Conservation (phyloP, 1,140 invertebrate genomes). For the Episyrphus balteatus region DNA sequence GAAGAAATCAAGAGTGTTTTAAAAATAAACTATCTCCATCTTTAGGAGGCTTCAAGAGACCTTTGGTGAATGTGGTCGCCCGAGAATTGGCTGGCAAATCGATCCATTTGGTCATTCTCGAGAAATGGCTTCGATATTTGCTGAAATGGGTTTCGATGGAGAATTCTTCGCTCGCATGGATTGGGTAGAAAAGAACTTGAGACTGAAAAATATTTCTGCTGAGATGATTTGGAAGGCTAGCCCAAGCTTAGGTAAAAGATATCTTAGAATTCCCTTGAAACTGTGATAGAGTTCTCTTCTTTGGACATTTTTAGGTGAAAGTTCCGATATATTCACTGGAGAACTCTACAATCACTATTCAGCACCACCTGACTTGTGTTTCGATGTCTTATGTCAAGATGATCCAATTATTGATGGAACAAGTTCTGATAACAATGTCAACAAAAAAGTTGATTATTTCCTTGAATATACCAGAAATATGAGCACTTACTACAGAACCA, state of each 20-base stretch:
- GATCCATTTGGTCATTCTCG: constrained; percentile 88
- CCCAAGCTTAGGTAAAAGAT: constrained; percentile 47
- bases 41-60: constrained; percentile 53
- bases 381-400: constrained; percentile 72
- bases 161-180: constrained; percentile 82
- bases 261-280: constrained; percentile 23
- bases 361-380: constrained; percentile 80
- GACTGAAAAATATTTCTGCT: constrained; percentile 51
- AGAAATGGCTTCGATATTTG: constrained; percentile 72
- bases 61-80: constrained; percentile 72
- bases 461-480: constrained; percentile 44
- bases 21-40: too few species aligned
- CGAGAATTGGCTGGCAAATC: constrained; percentile 83
- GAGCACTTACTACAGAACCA: constrained; percentile 46
- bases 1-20: neutral
- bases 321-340: constrained; percentile 56
- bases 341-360: constrained; percentile 67
- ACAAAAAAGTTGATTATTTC: constrained; percentile 48
- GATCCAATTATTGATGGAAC: constrained; percentile 69
- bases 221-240: constrained; percentile 81
- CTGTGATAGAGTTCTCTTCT: constrained; percentile 12
- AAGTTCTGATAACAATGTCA: constrained; percentile 65
- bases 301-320: constrained; percentile 3
- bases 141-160: constrained; percentile 77
- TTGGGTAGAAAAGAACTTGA: constrained; percentile 66